These are phyloP conservation scores for Odontomyia ornata DNA, from an alignment of 2,888 invertebrate species.

Conservation along the genomic window DNA sequence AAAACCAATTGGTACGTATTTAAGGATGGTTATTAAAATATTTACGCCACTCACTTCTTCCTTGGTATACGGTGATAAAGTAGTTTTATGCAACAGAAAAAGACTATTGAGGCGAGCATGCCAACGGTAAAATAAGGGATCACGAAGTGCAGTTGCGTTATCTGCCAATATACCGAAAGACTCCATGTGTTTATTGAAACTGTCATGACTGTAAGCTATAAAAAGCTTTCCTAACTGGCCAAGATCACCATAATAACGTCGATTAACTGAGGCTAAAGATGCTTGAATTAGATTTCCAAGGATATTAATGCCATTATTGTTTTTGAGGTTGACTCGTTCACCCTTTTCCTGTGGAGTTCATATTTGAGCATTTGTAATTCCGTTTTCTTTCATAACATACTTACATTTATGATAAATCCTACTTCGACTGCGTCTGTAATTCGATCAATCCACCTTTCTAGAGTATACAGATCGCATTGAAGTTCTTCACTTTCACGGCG, in stretches of 20 bases:
- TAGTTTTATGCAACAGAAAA: constrained; percentile 58
- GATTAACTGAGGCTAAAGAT: constrained; percentile 71
- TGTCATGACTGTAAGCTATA: constrained; percentile 75
- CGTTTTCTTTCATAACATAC: constrained; percentile 46
- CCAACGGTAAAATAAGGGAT: constrained; percentile 61
- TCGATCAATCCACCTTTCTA: constrained; percentile 76
- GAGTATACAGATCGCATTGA: constrained; percentile 69
- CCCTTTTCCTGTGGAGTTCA: constrained; percentile 66
- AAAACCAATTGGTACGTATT: neutral
- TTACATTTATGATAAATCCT: constrained; percentile 66
- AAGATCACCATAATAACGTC: constrained; percentile 73
- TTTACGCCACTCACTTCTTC: constrained; percentile 59
- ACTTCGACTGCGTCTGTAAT: constrained; percentile 73
- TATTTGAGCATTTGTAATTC: constrained; percentile 2
- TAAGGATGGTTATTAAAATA: constrained; percentile 55
- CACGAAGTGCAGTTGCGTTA: constrained; percentile 60
- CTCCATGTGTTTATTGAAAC: constrained; percentile 53
- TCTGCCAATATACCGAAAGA: constrained; percentile 59
- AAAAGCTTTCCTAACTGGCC: constrained; percentile 81
- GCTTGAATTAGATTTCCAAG: constrained; percentile 80
- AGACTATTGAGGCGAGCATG: constrained; percentile 60
- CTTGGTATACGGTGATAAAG: constrained; percentile 55
- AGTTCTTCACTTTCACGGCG: constrained; percentile 71
- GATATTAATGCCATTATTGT: constrained; percentile 74
- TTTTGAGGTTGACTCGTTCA: constrained; percentile 67